Percentiles rank a stretch among this genome's conserved stretches.
Conservation (phyloP, 1,140 invertebrate genomes). For the Drosophila punjabiensis region DNA sequence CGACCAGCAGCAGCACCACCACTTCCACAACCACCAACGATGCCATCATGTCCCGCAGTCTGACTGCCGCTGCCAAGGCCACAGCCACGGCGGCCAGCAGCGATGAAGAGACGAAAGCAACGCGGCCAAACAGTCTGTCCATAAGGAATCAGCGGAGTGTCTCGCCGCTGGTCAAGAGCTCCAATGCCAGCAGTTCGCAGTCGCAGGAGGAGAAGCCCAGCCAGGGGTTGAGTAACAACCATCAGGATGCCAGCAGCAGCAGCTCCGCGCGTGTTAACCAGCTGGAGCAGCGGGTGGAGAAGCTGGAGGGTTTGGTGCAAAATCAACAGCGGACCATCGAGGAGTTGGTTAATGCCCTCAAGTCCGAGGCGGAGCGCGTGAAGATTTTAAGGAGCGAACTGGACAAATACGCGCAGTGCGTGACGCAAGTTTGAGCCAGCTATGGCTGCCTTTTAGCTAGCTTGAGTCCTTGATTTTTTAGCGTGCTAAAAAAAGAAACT, state of each 20-base stretch:
- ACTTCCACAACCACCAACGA: conserved; percentile 64
- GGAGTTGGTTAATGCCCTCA: conserved; percentile 86
- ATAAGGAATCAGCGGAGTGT: conserved; percentile 80
- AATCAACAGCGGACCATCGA: conserved; percentile 88
- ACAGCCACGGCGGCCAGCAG: conserved; percentile 45
- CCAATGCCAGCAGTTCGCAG: conserved; percentile 52
- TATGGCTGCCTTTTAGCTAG: conserved; percentile 72
- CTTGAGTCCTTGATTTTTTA: conserved; percentile 62
- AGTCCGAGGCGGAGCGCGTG: conserved; percentile 87
- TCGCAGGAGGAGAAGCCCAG: conserved; percentile 55
- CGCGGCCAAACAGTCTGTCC: conserved; percentile 77
- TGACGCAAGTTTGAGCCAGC: conserved; percentile 87
- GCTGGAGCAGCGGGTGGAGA: conserved; percentile 86
- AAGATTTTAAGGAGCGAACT: conserved; percentile 87
- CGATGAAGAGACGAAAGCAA: conserved; percentile 68
- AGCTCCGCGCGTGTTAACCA: conserved; percentile 71
- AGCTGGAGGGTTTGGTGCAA: conserved; percentile 87
- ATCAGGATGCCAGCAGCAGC: conserved; percentile 50
- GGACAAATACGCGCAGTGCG: conserved; percentile 88
- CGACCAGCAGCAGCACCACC: conserved; percentile 70
- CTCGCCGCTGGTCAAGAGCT: conserved; percentile 61
- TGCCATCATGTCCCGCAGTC: conserved; percentile 66
- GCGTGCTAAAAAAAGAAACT: conserved; percentile 23
- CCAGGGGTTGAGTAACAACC: conserved; percentile 38
- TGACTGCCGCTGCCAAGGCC: conserved; percentile 50